Conservation (phyloP, 2,797 vertebrate species). For the Oreochromis grahami region DNA sequence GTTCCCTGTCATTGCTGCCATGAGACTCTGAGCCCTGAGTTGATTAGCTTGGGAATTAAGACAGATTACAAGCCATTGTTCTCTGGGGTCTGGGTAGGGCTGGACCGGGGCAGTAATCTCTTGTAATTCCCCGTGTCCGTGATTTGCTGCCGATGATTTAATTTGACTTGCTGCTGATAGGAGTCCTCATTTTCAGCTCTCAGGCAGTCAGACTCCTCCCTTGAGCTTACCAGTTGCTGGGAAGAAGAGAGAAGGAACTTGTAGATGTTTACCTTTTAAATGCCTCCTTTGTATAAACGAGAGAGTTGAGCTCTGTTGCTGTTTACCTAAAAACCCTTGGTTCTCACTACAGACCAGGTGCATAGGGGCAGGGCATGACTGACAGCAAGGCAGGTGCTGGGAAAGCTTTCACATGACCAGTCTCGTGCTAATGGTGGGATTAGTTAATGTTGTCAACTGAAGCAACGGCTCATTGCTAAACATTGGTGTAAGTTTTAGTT, state of each 20-base stretch:
- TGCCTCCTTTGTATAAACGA: neutral
- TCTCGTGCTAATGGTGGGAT: neutral
- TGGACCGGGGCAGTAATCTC: slow-evolving; percentile 60
- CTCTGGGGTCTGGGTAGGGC: slow-evolving; percentile 35
- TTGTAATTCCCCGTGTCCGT: slow-evolving; percentile 64
- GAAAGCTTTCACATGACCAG: neutral
- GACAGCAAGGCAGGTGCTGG: neutral
- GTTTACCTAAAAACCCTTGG: slow-evolving; percentile 3
- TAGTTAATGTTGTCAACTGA: neutral
- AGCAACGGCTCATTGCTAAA: neutral
- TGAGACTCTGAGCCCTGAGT: slow-evolving; percentile 19
- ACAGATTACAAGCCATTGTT: slow-evolving; percentile 74
- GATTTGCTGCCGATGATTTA: slow-evolving; percentile 72
- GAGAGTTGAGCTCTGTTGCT: neutral
- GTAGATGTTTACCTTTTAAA: slow-evolving; percentile 12
- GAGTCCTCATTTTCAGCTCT: slow-evolving; percentile 32
- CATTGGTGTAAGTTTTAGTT: neutral
- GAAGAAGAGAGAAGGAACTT: neutral
- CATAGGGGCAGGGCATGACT: neutral
- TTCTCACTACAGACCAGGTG: neutral
- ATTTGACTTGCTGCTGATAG: slow-evolving; percentile 62
- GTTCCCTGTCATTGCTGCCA: neutral
- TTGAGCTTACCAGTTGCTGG: neutral
- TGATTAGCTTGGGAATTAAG: slow-evolving; percentile 72
- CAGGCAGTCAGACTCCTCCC: neutral